Evolutionary conservation across 2,797 vertebrate species (phyloP), one percentile per base, ranked within the genome.

Genomic region (Sparidentex hasta): DNA sequence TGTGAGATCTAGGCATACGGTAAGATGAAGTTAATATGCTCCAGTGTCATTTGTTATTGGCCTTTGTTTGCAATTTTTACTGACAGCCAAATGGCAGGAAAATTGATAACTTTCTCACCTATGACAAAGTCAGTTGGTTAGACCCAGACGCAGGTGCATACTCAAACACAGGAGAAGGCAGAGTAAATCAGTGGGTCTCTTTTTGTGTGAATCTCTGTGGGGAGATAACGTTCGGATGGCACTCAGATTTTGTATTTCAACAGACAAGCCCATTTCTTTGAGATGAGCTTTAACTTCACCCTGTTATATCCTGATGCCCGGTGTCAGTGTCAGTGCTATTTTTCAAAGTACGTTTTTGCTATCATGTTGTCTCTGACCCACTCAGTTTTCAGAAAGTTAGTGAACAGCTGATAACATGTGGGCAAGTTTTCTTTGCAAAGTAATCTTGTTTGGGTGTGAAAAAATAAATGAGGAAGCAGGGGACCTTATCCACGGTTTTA

Each of bases 151-250:
- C 16, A 65, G 43, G 13, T 50, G 21, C 52, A 69, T 73, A 44
- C 52, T 74, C 50, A 57, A 75, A 66, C 50, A 76, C 52, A 78
- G 74, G 78, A 79, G 72, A 52, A 67, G 23, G 64, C 21, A 41
- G 65, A 84, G 69, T 81, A 77, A 87, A 83, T 88, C 90, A 90
- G 88, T 79, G 38, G 73, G 71, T 81, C 87, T 90, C 78, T 91
- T 78, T 86, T 90, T 89, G 85, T 90, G 72, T 87, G 85, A 86
- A 88, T 92, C 71, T 87, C 78, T 88, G 87, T 86, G 88, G 81
- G 79, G 87, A 92, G 87, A 92, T 93, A 88, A 91, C 88, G 86
- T 92, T 93, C 83, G 93, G 85, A 92, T 89, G 85, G 85, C 82
- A 78, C 86, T 90, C 85, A 86, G 84, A 91, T 94, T 92, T 93